A percentile compares a stretch with the other conserved stretches of the same genome.
These are phyloP conservation scores for Pseudococcus jackbeardsleyi DNA, from an alignment of 2,888 invertebrate species.

Conservation along the genomic window DNA sequence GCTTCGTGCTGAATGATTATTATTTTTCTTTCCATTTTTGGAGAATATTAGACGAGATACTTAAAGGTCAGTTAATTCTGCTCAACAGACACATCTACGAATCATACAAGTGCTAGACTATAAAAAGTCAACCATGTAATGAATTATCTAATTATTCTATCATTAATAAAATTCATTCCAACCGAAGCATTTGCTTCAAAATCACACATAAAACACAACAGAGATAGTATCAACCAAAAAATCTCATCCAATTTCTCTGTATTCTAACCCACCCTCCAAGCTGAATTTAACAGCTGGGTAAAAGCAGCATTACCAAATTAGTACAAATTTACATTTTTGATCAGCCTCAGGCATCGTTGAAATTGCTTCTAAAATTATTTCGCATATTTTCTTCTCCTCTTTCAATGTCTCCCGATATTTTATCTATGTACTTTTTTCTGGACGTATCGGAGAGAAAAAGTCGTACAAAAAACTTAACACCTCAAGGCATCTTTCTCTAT, in stretches of 20 bases:
- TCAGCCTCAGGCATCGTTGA: not conserved
- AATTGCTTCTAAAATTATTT: slow-evolving; percentile 30
- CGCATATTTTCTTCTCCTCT: not conserved
- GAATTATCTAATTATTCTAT: no score
- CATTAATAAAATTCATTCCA: no score
- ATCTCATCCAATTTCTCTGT: not conserved
- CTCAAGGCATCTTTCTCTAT: slow-evolving; percentile 7
- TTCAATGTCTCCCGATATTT: not conserved
- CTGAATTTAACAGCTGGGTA: not conserved
- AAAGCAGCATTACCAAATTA: slow-evolving; percentile 22
- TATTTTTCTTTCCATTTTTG: no score
- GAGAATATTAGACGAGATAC: no score
- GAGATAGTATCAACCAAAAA: not conserved
- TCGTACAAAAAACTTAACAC: not conserved
- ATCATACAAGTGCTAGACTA: no score
- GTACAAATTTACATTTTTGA: not conserved
- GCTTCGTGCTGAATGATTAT: no score
- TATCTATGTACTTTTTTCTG: not conserved
- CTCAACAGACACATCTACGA: no score
- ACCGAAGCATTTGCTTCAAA: no score
- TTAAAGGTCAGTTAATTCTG: no score
- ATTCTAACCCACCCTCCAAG: not conserved
- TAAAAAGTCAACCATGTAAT: no score
- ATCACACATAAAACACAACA: no score
- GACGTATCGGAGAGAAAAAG: not conserved